phyloP scores from a whole-genome alignment of 2,113 vertebrate species.

The Oreochromis aureus region DNA sequence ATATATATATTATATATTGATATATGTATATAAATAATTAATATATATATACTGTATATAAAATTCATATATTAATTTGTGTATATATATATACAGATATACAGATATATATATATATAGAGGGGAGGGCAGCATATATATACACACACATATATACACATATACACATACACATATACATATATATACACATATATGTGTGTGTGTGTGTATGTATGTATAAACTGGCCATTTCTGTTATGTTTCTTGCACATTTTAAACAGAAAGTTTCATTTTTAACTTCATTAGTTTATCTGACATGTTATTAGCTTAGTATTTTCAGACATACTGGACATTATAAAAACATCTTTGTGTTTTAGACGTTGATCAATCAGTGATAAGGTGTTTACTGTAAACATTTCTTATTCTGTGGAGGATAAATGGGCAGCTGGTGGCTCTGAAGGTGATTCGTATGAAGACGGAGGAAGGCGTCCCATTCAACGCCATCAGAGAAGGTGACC shows the following conservation, averaged over 20 bases:
- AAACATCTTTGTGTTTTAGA: background rate
- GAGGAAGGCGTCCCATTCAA: conserved; percentile 88
- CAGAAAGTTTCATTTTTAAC: background rate
- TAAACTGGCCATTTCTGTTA: background rate
- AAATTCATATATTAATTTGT: too few relatives aligned
- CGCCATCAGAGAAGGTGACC: conserved; percentile 84
- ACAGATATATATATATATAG: too few relatives aligned
- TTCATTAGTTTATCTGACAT: background rate
- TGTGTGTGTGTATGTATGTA: background rate
- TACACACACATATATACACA: too few relatives aligned
- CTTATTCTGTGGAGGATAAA: conserved; percentile 72
- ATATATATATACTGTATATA: too few relatives aligned
- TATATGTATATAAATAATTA: background rate
- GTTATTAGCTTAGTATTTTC: background rate
- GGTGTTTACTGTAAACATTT: background rate
- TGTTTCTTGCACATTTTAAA: background rate
- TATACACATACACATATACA: too few relatives aligned
- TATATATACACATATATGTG: too few relatives aligned
- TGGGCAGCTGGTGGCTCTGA: conserved; percentile 84
- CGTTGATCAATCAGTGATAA: background rate
- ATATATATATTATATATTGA: background rate
- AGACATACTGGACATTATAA: background rate
- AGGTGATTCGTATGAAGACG: conserved; percentile 82
- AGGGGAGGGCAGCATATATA: too few relatives aligned
- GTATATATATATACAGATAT: too few relatives aligned